phyloP scores from a whole-genome alignment of 1,140 invertebrate species.

The Trinorchestia longiramus region DNA sequence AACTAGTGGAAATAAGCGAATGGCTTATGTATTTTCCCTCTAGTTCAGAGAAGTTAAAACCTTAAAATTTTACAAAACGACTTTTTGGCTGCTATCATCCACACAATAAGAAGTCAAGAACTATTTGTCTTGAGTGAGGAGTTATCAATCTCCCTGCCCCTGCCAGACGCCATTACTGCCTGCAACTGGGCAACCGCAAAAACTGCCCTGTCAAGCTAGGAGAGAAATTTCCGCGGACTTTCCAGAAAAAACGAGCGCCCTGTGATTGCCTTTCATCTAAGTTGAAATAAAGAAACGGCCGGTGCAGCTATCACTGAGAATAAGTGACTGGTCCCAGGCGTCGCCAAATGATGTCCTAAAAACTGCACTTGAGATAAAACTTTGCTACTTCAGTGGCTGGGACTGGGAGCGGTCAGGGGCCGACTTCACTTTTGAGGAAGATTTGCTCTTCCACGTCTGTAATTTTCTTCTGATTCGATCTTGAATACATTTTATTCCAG shows the following conservation, averaged over 20 bases:
- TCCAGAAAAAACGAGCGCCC: background rate
- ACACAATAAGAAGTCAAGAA: background rate
- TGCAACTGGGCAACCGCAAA: background rate
- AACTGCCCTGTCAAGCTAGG: background rate
- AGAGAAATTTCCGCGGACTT: background rate
- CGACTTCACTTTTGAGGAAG: background rate
- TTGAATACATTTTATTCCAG: background rate
- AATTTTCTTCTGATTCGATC: too few species aligned
- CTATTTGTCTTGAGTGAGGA: background rate
- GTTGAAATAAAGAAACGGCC: constrained; percentile 15
- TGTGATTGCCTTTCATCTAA: constrained; percentile 16
- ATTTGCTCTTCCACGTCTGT: too few species aligned
- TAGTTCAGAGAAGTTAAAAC: background rate
- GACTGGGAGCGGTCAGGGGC: background rate
- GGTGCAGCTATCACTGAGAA: background rate
- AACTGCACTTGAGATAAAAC: constrained; percentile 5
- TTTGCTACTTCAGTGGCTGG: background rate
- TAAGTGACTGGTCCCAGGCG: background rate
- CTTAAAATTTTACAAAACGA: background rate
- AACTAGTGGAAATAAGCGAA: background rate
- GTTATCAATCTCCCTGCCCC: background rate
- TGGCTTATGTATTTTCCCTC: background rate
- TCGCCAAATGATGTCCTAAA: constrained; percentile 7
- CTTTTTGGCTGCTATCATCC: background rate
- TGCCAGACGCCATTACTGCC: background rate